Evolutionary conservation across 2,888 invertebrate genomes (phyloP).

Genomic region (Megalurothrips usitatus): DNA sequence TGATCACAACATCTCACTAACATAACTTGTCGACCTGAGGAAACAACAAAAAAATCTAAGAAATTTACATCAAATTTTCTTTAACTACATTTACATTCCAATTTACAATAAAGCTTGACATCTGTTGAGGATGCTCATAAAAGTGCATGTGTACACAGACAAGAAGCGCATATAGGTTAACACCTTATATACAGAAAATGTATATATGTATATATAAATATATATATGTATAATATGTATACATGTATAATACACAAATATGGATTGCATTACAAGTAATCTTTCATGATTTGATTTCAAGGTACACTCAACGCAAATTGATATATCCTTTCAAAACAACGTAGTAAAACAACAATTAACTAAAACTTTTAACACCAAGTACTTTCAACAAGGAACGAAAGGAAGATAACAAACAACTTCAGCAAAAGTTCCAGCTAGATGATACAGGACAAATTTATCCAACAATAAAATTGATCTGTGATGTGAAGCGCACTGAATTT

Average conservation of each 20-base stretch:
- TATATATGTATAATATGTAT: not conserved
- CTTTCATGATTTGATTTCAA: not conserved
- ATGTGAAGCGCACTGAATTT: not conserved
- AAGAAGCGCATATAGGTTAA: not conserved
- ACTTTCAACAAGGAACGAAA: too few relatives aligned
- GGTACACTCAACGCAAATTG: not conserved
- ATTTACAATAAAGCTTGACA: slow-evolving; percentile 2
- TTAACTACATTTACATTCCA: not conserved
- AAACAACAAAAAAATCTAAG: not conserved
- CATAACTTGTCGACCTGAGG: not conserved
- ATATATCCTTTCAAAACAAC: not conserved
- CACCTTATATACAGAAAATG: slow-evolving; percentile 10
- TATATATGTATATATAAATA: not conserved
- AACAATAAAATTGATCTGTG: too few relatives aligned
- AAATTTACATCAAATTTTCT: slow-evolving; percentile 3
- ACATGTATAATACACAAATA: not conserved
- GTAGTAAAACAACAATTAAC: too few relatives aligned
- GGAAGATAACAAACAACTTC: too few relatives aligned
- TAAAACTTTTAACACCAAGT: too few relatives aligned
- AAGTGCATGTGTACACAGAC: slow-evolving; percentile 12
- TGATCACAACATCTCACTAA: not conserved
- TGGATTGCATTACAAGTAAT: not conserved
- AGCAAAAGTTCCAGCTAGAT: too few relatives aligned
- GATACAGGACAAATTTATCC: too few relatives aligned
- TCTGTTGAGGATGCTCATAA: not conserved